phyloP scores from a whole-genome alignment of 1,140 invertebrate species.

The Protaetia brevitarsis region DNA sequence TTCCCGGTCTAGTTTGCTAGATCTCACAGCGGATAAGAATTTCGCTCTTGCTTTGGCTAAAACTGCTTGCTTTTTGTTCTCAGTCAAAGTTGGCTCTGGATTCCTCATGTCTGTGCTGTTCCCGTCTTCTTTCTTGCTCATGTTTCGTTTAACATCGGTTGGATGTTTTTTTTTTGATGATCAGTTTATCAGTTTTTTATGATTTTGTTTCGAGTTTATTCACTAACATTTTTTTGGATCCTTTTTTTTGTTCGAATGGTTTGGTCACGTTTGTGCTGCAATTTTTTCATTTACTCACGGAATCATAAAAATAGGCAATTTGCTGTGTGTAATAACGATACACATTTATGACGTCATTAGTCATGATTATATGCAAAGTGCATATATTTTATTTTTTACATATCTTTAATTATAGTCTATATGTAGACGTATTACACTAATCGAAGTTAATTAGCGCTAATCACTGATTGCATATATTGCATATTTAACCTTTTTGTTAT shows the following conservation, averaged over 20 bases:
- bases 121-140: conserved; percentile 35
- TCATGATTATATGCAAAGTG: too few species aligned
- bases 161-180: not conserved
- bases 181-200: not conserved
- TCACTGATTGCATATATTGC: too few species aligned
- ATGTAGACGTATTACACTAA: too few species aligned
- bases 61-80: conserved; percentile 44
- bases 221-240: not conserved
- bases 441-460: too few species aligned
- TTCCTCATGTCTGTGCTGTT: conserved; percentile 44
- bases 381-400: too few species aligned
- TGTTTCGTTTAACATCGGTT: conserved; percentile 24
- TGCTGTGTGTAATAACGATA: too few species aligned
- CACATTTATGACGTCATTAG: too few species aligned
- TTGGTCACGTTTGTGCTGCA: not conserved
- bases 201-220: not conserved
- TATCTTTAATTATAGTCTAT: too few species aligned
- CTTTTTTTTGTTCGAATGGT: not conserved
- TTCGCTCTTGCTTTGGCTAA: conserved; percentile 44
- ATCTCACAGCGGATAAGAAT: conserved; percentile 40
- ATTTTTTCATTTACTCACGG: too few species aligned
- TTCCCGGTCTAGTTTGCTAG: conserved; percentile 29
- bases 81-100: conserved; percentile 31
- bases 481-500: too few species aligned
- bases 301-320: too few species aligned